Conservation (phyloP, 2,797 vertebrate genomes). For the Pangasius krempfi region DNA sequence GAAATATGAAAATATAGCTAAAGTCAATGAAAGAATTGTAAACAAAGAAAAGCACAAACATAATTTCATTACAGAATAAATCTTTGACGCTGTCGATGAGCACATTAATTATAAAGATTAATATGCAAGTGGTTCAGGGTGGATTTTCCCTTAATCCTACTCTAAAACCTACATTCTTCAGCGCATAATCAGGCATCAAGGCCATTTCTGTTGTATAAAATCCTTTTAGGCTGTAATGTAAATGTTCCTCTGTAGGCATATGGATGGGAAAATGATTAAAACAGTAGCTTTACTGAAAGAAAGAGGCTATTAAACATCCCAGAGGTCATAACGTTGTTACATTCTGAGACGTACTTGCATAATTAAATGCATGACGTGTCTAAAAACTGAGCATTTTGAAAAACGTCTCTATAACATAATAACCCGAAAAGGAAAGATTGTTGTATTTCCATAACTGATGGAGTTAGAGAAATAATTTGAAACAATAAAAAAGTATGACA, state of each 20-base stretch:
- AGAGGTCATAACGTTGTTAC: constrained; percentile 33
- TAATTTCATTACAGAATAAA: not conserved
- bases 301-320: constrained; percentile 29
- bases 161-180: not conserved
- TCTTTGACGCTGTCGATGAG: not conserved
- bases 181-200: constrained; percentile 20
- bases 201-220: constrained; percentile 46
- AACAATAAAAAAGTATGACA: constrained; percentile 40
- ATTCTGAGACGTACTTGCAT: constrained; percentile 30
- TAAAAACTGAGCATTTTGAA: constrained; percentile 2
- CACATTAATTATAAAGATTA: not conserved
- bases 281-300: constrained; percentile 46
- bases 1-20: not conserved
- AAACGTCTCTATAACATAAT: not conserved
- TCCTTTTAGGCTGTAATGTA: constrained; percentile 30
- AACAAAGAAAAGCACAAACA: not conserved
- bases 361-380: constrained; percentile 48
- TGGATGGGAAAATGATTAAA: constrained; percentile 30
- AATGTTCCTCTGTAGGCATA: constrained; percentile 20
- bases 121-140: not conserved
- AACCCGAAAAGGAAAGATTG: not conserved
- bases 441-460: constrained; percentile 33
- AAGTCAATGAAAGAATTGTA: not conserved
- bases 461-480: constrained; percentile 45
- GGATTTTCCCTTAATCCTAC: not conserved